Evolutionary conservation across 1,140 invertebrate species (phyloP).

Genomic region (Hylaeus volcanicus): DNA sequence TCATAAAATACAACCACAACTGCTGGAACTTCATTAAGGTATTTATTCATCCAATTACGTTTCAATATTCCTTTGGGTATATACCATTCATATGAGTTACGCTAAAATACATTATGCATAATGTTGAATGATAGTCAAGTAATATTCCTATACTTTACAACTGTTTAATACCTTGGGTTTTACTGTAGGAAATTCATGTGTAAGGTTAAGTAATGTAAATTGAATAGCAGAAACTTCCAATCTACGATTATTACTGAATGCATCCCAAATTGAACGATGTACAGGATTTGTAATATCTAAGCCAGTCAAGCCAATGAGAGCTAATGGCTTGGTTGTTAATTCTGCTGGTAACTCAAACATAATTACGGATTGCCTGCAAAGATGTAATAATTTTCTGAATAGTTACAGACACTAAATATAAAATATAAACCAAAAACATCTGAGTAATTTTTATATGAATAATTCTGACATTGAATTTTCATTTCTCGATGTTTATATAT

Average conservation of each 20-base stretch:
- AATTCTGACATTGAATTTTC: background rate
- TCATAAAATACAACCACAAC: slow-evolving; percentile 97
- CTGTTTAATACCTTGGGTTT: slow-evolving; percentile 88
- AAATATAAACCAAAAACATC: background rate
- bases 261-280: slow-evolving; percentile 95
- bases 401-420: background rate
- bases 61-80: slow-evolving; percentile 98
- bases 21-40: slow-evolving; percentile 93
- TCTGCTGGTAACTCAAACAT: slow-evolving; percentile 87
- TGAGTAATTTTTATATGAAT: too few species aligned
- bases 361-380: slow-evolving; percentile 7
- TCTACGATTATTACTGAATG: slow-evolving; percentile 90
- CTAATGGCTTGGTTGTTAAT: slow-evolving; percentile 89
- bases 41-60: slow-evolving; percentile 97
- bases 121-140: slow-evolving; percentile 18
- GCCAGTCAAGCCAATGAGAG: slow-evolving; percentile 92
- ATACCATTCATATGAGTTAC: slow-evolving; percentile 96
- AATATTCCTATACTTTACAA: background rate
- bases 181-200: slow-evolving; percentile 93
- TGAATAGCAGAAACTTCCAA: slow-evolving; percentile 91
- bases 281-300: slow-evolving; percentile 92
- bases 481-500: background rate
- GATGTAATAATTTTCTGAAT: slow-evolving; percentile 4
- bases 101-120: slow-evolving; percentile 77
- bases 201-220: slow-evolving; percentile 89